A percentile compares a stretch with the other conserved stretches of the same genome.
Evolutionary conservation across 2,113 vertebrate genomes (phyloP).

Genomic region (Podocnemis expansa): DNA sequence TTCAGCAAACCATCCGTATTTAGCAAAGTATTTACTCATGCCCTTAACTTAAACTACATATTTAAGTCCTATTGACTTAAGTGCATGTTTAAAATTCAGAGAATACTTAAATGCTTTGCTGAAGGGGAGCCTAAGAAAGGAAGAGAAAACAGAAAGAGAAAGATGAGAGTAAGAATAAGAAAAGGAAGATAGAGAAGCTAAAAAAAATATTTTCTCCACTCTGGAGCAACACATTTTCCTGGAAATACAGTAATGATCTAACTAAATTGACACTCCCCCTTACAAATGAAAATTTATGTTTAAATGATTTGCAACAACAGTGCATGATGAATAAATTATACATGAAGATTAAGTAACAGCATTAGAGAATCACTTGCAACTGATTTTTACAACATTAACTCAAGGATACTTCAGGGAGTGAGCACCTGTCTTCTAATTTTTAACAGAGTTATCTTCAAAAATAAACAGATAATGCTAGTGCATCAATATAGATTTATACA

Average conservation of each 20-base stretch:
- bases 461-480: constrained; percentile 42
- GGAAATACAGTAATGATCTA: constrained; percentile 59
- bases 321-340: constrained; percentile 77
- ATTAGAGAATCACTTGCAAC: constrained; percentile 62
- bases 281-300: constrained; percentile 74
- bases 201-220: constrained; percentile 44
- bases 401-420: constrained; percentile 50
- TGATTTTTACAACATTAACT: constrained; percentile 61
- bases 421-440: constrained; percentile 35
- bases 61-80: not conserved
- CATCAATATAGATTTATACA: constrained; percentile 43
- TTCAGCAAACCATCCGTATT: not conserved
- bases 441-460: constrained; percentile 45
- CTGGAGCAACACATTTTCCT: constrained; percentile 37
- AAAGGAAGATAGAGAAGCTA: not conserved
- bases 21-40: not conserved
- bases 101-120: not conserved
- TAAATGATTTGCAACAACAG: constrained; percentile 76
- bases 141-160: not conserved
- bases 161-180: not conserved
- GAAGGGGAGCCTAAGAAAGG: not conserved
- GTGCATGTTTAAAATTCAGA: not conserved
- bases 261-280: constrained; percentile 50
- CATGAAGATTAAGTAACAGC: constrained; percentile 75
- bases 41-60: not conserved